Evolutionary conservation across 2,113 vertebrate genomes (phyloP), one percentile per base, ranked within the genome.

Genomic region (Anoura caudifer): DNA sequence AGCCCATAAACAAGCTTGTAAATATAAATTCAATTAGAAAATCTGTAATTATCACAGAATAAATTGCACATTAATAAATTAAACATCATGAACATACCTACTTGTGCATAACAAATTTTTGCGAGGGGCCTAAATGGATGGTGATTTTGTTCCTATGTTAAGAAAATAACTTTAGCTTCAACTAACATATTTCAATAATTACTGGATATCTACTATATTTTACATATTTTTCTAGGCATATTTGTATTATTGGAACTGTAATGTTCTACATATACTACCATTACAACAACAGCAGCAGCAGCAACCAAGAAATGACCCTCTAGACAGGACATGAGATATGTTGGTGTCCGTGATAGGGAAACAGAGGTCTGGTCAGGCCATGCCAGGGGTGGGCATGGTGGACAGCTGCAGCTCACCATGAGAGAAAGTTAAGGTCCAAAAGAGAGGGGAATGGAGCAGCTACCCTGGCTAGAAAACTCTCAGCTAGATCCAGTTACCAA

Each of bases 21-120:
- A 87, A 70, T 24, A 80, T 17, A 94, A 94, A 96, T 87, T 93
- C 76, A 95, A 84, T 94, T 88, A 90, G 38, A 94, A 73, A 95
- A 94, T 63, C 5, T 76, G 3, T 73, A 95, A 92, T 84, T 70
- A 56, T 41, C 28, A 50, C 10, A 67, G 13, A 88, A 89, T 91
- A 81, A 91, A 43, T 83, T 45, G 87, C 56, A 69, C 63, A 82
- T 80, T 95, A 84, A 92, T 84, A 65, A 87, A 69, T 77, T 87
- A 96, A 88, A 63, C 16, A 95, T 90, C 59, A 75, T 75, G 93
- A 76, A 84, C 52, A 61, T 65, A 93, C 36, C 52, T 77, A 87
- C n/a, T 80, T 95, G 69, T 52, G 26, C n/a, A 45, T 41, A 75
- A 87, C 33, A 84, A 70, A 52, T 61, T 43, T 96, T 92, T 90